phyloP scores from a whole-genome alignment of 2,797 vertebrate genomes.

The Xenentodon cancila region DNA sequence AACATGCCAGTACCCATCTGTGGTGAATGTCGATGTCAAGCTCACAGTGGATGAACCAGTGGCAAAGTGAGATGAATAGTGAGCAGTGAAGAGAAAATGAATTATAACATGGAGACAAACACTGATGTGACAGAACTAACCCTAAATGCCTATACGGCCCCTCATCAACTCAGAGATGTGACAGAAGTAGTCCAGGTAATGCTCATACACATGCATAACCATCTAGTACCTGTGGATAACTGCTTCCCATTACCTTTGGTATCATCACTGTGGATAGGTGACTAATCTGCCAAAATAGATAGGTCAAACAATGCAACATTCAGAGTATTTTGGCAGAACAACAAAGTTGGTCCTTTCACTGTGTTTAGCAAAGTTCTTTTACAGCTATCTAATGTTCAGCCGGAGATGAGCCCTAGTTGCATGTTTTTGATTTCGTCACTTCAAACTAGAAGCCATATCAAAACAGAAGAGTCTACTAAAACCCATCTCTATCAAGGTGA shows the following conservation, averaged over 20 bases:
- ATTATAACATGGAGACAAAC: conserved; percentile 9
- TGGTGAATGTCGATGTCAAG: conserved; percentile 36
- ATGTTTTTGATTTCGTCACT: too few species aligned
- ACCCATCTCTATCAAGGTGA: too few species aligned
- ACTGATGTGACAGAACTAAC: conserved; percentile 8
- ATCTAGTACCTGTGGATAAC: background rate
- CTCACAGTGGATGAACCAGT: conserved; percentile 10
- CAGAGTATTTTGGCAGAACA: too few species aligned
- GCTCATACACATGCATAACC: background rate
- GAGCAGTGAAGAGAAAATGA: conserved; percentile 1
- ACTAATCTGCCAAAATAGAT: too few species aligned
- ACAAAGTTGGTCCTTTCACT: too few species aligned
- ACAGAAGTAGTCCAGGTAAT: conserved; percentile 1
- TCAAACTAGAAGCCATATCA: too few species aligned
- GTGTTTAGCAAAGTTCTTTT: too few species aligned
- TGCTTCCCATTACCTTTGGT: background rate
- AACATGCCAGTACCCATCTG: conserved; percentile 50
- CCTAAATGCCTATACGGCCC: conserved; percentile 1
- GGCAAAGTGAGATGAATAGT: background rate
- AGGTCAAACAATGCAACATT: too few species aligned
- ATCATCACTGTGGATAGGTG: too few species aligned
- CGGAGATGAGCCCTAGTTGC: too few species aligned
- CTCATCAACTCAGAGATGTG: background rate
- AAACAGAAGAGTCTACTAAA: too few species aligned
- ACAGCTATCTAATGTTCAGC: too few species aligned